phyloP scores from a whole-genome alignment of 2,888 invertebrate genomes.

The Sminthurides aquaticus region DNA sequence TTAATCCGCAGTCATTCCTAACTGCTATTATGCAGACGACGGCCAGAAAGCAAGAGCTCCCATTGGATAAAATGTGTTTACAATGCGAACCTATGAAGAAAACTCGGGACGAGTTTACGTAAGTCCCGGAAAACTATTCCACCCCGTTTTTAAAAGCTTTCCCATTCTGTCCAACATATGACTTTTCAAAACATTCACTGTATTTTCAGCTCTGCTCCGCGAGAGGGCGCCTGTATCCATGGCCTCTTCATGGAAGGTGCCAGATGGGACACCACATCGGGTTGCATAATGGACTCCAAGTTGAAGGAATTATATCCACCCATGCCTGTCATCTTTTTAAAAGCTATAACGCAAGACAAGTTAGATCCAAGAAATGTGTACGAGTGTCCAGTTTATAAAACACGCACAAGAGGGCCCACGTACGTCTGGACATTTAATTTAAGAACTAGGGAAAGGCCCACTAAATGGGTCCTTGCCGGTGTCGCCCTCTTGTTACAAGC shows the following conservation, averaged over 20 bases:
- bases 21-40: constrained; percentile 98
- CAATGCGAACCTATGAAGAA: constrained; percentile 97
- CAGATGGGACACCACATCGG: constrained; percentile 83
- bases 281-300: constrained; percentile 83
- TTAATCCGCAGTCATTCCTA: constrained; percentile 90
- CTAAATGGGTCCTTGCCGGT: constrained; percentile 92
- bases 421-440: constrained; percentile 97
- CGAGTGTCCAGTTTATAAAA: constrained; percentile 94
- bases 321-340: constrained; percentile 74
- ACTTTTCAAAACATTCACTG: background rate
- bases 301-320: constrained; percentile 87
- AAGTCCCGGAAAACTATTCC: constrained; percentile 46
- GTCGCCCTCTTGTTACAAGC: constrained; percentile 83
- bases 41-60: constrained; percentile 83
- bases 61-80: constrained; percentile 92
- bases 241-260: constrained; percentile 94
- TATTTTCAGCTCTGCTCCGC: constrained; percentile 63
- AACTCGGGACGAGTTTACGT: constrained; percentile 90
- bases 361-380: constrained; percentile 88
- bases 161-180: background rate
- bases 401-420: constrained; percentile 83
- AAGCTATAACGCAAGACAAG: constrained; percentile 90
- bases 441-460: constrained; percentile 87
- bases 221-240: constrained; percentile 89
- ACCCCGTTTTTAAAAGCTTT: background rate